Evolutionary conservation across 2,113 vertebrate genomes (phyloP), one percentile per base, ranked within the genome.

Genomic region (Riparia riparia): DNA sequence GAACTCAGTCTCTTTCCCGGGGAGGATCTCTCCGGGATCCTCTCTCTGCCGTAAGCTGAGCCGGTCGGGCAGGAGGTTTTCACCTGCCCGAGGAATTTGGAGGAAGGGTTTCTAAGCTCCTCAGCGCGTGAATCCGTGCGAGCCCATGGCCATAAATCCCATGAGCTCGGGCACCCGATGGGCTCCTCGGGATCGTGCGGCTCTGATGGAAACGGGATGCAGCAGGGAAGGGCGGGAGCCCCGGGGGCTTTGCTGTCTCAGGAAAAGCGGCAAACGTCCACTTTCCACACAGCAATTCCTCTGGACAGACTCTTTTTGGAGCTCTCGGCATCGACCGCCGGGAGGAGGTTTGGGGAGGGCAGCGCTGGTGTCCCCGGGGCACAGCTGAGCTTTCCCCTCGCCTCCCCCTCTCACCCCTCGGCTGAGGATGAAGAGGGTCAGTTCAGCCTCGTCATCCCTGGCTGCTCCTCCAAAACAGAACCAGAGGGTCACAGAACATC

Each of bases 91-190:
- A 89, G 89, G 89, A 91, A 86, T 96, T 86, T 41, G 65, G 57
- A 89, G 86, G 83, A 95, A 82, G 72, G 51, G 11, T 94, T 91
- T 68, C 79, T 76, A 56, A 87, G 69, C 74, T n/a, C n/a, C 69
- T 86, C 11, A 5, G 37, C 1, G 49, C 65, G 6, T 69, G 72
- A 96, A 96, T 17, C 86, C 83, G 1, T 39, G 61, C 0, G 12
- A 92, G 86, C 94, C 86, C 72, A 51, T 89, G 93, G 91, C 57
- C 89, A 25, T 34, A 91, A 95, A 96, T 96, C 91, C 81, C 79
- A 0, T 82, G 69, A 96, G 51, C 83, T 37, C 1, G 56, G 69
- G 89, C 84, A 65, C 84, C 57, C 4, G 65, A 12, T 9, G 57
- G 77, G 41, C 69, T 74, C 37, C 76, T 9, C 37, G 39, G 31